phyloP scores from a whole-genome alignment of 1,140 invertebrate species.

The Protaetia brevitarsis region DNA sequence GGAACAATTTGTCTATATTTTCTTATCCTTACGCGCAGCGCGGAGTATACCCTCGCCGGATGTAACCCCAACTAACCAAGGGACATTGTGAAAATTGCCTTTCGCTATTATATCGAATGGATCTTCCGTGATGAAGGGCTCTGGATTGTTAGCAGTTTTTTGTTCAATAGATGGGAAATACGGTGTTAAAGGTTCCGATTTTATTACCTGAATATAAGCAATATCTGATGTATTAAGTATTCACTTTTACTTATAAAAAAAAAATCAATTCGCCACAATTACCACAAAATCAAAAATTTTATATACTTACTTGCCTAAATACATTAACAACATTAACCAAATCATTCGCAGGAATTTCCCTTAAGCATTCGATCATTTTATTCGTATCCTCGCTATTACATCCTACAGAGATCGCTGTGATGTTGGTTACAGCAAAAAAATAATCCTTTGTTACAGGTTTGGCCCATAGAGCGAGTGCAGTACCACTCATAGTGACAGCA shows the following conservation, averaged over 20 bases:
- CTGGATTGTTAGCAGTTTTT: slow-evolving; percentile 52
- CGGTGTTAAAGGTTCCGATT: slow-evolving; percentile 61
- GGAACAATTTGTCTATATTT: neutral
- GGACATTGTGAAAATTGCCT: slow-evolving; percentile 55
- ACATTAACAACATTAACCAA: slow-evolving; percentile 23
- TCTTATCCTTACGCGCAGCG: slow-evolving; percentile 53
- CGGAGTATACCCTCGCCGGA: slow-evolving; percentile 64
- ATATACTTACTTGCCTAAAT: slow-evolving; percentile 22
- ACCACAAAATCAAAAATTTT: neutral
- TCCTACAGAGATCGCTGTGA: slow-evolving; percentile 16
- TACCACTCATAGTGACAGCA: slow-evolving; percentile 51
- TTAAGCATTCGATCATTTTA: slow-evolving; percentile 26
- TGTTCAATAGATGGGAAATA: slow-evolving; percentile 64
- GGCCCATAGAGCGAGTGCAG: slow-evolving; percentile 46
- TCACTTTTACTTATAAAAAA: neutral
- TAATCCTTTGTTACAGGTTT: slow-evolving; percentile 19
- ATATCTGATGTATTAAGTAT: neutral
- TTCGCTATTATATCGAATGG: slow-evolving; percentile 49
- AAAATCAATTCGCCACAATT: neutral
- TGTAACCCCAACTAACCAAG: slow-evolving; percentile 64
- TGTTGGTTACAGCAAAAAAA: neutral
- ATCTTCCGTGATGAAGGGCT: slow-evolving; percentile 60
- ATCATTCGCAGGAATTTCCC: slow-evolving; percentile 22
- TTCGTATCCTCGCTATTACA: slow-evolving; percentile 15
- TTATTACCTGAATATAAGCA: slow-evolving; percentile 29